Percentiles rank a stretch among this genome's conserved stretches.
These are phyloP conservation scores for Actinernus sp. DNA, from an alignment of 92 coral and sea anemone genomes.

Conservation along the genomic window DNA sequence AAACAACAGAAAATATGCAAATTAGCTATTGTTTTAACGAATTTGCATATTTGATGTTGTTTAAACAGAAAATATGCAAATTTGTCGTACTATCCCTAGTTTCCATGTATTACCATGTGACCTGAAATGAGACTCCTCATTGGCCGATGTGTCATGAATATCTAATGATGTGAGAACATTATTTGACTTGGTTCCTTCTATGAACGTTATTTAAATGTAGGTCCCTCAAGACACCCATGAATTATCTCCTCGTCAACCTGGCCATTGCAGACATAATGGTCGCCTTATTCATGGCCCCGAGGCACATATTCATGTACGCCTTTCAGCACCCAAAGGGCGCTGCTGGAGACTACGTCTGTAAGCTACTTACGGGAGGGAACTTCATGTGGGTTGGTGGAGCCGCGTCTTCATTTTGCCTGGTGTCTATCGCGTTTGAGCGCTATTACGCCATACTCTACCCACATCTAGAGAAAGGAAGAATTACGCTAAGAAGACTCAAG, in stretches of 20 bases:
- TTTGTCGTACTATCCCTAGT: too few relatives aligned
- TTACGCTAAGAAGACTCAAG: constrained; percentile 23
- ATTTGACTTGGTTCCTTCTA: too few relatives aligned
- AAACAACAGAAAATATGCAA: too few relatives aligned
- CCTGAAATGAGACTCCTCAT: too few relatives aligned
- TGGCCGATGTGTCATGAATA: too few relatives aligned
- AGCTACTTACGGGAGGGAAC: constrained; percentile 45
- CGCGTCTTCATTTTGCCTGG: constrained; percentile 42
- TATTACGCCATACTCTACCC: constrained; percentile 37
- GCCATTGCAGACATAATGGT: constrained; percentile 57
- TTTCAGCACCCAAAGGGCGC: constrained; percentile 24
- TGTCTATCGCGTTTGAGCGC: constrained; percentile 32
- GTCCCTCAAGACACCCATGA: constrained; percentile 39
- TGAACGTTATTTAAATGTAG: constrained; percentile 4
- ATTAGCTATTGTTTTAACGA: too few relatives aligned
- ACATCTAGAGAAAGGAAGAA: constrained; percentile 37
- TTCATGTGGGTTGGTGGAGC: constrained; percentile 59
- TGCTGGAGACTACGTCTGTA: constrained; percentile 33
- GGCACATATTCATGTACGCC: constrained; percentile 38
- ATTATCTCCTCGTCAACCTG: constrained; percentile 33
- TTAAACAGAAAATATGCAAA: too few relatives aligned
- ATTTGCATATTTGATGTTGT: too few relatives aligned
- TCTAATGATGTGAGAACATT: too few relatives aligned
- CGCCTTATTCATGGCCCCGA: constrained; percentile 38
- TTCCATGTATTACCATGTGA: too few relatives aligned